Evolutionary conservation across 2,113 vertebrate species (phyloP).

Genomic region (Bubo bubo): DNA sequence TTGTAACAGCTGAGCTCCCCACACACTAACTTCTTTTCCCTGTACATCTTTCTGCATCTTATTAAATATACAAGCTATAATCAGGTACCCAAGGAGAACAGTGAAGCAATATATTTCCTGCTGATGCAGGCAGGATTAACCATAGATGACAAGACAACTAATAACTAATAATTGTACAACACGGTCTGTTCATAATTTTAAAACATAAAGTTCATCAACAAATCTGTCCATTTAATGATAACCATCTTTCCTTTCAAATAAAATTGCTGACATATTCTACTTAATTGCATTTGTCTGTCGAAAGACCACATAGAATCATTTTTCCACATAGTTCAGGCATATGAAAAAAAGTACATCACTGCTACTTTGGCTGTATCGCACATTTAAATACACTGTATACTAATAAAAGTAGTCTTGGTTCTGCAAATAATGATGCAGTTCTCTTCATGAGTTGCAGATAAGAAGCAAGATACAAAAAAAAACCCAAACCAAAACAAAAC

Average conservation of each 20-base stretch:
- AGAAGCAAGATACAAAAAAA: background rate
- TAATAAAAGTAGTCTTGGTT: background rate
- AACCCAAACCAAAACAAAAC: too few relatives aligned
- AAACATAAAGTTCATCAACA: background rate
- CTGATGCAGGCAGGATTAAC: background rate
- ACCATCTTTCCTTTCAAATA: background rate
- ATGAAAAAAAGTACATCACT: background rate
- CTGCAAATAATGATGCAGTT: background rate
- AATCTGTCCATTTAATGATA: background rate
- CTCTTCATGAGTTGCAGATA: background rate
- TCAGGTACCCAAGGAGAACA: background rate
- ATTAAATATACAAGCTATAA: background rate
- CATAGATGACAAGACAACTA: too few relatives aligned
- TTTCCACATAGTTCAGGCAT: background rate
- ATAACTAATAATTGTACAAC: background rate
- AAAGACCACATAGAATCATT: background rate
- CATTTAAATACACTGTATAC: background rate
- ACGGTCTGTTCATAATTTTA: accelerated
- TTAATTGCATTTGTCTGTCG: background rate
- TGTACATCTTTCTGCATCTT: background rate
- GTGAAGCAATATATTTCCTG: background rate
- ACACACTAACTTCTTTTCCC: background rate
- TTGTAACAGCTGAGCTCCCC: background rate
- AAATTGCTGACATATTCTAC: background rate
- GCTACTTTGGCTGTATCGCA: background rate